Evolutionary conservation across 2,797 vertebrate genomes (phyloP).

Genomic region (Neostethus bicornis): DNA sequence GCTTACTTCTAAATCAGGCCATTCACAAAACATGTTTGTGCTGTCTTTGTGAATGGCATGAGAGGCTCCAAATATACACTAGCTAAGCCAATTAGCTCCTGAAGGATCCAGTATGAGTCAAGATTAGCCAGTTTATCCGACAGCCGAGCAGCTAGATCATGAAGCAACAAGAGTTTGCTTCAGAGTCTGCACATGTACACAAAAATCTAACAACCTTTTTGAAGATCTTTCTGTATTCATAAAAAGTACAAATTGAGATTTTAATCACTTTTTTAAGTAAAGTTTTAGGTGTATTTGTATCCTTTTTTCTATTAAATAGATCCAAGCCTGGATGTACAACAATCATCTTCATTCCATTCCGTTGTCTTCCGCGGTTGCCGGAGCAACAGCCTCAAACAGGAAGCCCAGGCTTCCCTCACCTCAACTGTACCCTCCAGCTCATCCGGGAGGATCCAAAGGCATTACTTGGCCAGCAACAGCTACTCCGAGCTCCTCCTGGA

Average conservation of each 20-base stretch:
- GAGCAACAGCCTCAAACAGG: no score
- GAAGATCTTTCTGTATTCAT: neutral
- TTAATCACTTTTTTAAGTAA: neutral
- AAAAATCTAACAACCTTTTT: neutral
- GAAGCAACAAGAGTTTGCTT: constrained; percentile 20
- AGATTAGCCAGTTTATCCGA: constrained; percentile 44
- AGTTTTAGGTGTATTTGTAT: constrained; percentile 8
- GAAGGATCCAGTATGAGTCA: constrained; percentile 23
- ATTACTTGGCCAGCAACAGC: no score
- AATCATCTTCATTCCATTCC: no score
- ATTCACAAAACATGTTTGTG: constrained; percentile 4
- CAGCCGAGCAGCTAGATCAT: constrained; percentile 11
- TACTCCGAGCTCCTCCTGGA: no score
- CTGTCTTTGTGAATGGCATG: constrained; percentile 8
- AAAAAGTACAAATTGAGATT: neutral
- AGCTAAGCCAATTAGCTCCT: constrained; percentile 49
- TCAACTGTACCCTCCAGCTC: no score
- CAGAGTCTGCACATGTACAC: constrained; percentile 5
- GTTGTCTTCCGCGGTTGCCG: no score
- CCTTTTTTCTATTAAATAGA: constrained; percentile 2
- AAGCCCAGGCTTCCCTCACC: no score
- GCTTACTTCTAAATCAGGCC: constrained; percentile 2
- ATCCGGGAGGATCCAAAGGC: no score
- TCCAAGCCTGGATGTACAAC: constrained; percentile 1
- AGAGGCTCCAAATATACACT: constrained; percentile 25